phyloP scores from a whole-genome alignment of 2,888 invertebrate genomes.

The Amorpha juglandis region DNA sequence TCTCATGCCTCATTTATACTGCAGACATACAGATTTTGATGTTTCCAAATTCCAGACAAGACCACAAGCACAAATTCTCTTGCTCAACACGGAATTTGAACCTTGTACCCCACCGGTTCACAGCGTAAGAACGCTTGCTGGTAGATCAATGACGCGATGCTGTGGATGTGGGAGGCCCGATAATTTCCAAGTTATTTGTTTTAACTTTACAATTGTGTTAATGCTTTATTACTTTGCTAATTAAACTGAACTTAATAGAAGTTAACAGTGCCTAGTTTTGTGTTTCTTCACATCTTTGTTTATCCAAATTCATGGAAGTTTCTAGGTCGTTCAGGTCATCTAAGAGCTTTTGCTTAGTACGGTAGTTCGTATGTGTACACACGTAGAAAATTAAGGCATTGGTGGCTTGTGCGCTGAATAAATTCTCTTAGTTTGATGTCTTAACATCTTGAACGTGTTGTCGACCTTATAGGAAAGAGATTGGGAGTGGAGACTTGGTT shows the following conservation, averaged over 20 bases:
- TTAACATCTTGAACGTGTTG: too few relatives aligned
- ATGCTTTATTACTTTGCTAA: slow-evolving; percentile 18
- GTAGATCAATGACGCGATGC: neutral
- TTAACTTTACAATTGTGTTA: neutral
- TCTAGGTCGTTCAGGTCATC: neutral
- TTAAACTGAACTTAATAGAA: neutral
- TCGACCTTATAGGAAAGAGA: too few relatives aligned
- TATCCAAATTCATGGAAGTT: neutral
- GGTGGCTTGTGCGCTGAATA: too few relatives aligned
- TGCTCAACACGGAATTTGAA: too few relatives aligned
- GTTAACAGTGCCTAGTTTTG: neutral
- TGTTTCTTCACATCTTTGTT: neutral
- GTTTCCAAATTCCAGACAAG: too few relatives aligned
- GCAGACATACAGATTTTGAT: too few relatives aligned
- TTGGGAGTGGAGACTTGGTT: too few relatives aligned
- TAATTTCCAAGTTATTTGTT: neutral
- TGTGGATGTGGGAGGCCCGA: neutral
- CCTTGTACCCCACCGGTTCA: too few relatives aligned
- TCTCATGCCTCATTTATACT: too few relatives aligned
- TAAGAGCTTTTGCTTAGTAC: neutral
- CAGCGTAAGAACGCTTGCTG: too few relatives aligned
- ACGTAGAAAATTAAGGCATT: neutral
- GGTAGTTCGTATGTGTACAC: neutral
- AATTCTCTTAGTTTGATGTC: too few relatives aligned
- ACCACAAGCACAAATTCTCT: too few relatives aligned